phyloP scores from a whole-genome alignment of 2,797 vertebrate genomes.

The Labeo calbasu region DNA sequence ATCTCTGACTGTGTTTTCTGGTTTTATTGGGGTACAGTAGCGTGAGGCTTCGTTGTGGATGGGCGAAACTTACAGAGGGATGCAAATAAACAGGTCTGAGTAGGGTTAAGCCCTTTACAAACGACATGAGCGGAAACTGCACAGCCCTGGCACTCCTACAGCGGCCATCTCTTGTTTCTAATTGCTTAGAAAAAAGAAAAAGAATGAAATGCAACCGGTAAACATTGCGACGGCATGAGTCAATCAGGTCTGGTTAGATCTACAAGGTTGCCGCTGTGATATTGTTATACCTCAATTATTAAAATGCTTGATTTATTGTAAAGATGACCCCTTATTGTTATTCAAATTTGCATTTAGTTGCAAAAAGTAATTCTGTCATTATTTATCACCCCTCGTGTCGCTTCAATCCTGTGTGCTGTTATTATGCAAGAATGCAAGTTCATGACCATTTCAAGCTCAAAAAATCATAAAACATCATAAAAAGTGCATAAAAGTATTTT shows the following conservation, averaged over 20 bases:
- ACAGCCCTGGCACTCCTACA: constrained; percentile 30
- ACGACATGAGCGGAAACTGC: constrained; percentile 28
- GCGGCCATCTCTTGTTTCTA: constrained; percentile 26
- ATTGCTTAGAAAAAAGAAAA: constrained; percentile 36
- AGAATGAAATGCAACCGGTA: constrained; percentile 38
- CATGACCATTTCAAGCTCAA: background rate
- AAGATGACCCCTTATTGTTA: background rate
- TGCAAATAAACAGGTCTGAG: constrained; percentile 76
- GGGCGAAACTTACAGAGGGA: constrained; percentile 70
- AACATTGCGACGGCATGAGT: constrained; percentile 25
- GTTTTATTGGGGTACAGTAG: constrained; percentile 82
- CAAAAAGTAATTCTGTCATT: background rate
- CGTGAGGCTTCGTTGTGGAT: constrained; percentile 79
- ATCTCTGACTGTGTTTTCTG: constrained; percentile 77
- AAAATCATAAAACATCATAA: background rate
- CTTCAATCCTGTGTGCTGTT: background rate
- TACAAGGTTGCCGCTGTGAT: background rate
- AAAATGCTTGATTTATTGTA: background rate
- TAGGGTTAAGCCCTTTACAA: constrained; percentile 76
- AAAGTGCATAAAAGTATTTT: background rate
- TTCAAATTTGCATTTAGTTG: background rate
- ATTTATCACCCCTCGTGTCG: background rate
- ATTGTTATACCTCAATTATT: background rate
- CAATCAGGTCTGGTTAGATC: constrained; percentile 38
- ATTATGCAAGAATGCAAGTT: background rate